Base-by-base conservation (phyloP, 2,113 vertebrate species). In the Anolis sagrei region DNA sequence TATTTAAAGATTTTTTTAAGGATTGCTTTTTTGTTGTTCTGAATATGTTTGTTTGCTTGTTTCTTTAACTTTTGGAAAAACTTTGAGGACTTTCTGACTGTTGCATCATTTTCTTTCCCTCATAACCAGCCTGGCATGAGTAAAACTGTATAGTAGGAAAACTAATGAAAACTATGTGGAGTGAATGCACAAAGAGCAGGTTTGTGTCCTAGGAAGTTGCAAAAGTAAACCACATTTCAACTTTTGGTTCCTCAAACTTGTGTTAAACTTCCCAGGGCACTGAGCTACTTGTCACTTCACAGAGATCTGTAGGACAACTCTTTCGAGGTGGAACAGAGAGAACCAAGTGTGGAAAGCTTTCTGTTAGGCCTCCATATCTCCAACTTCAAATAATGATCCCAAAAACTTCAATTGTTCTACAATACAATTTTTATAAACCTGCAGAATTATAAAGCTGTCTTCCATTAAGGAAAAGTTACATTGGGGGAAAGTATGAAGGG, bases 71-170 rank as follows among this genome's bases (percentile, higher is more conserved):
- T 96, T 93, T 89, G 92, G 93, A 96, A 96, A 79, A 81, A 92
- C 80, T 92, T 92, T 91, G 93, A 94, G 78, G 79, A 82, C 58
- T 89, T 96, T 93, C 91, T 93, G 93, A 95, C 86, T 93, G 93
- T 92, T 95, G 95, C 96, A 94, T 95, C 95, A 92, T 93, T 93
- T 94, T 91, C 93, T 93, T 90, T 94, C 92, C 82, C 74, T 86
- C 93, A 94, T 91, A 90, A 95, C 86, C 94, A n/a, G 85, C 95
- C 95, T 95, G 95, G 97, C 97, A 97, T 97, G 97, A 95, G 84
- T 92, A 94, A 94, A 94, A 89, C 95, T 96, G 96, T 96, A 96
- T 94, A 95, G 96, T 94, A 96, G 95, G 95, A 94, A 82, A 92
- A 95, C 90, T 83, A 91, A 73, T 91, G 90, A 89, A 91, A 79